Evolutionary conservation across 2,113 vertebrate genomes (phyloP).

Genomic region (cattle (Bos taurus)): ARS-UCD2.0 NC_037337.1:50396001-50396500

Average conservation of each 20-base stretch:
- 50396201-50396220: not conserved
- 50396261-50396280: not conserved
- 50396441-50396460: fast-evolving
- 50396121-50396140: not conserved
- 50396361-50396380: not conserved
- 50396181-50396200: not conserved
- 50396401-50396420: not conserved
- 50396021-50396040: not conserved
- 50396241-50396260: not conserved
- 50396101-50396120: not conserved
- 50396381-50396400: not conserved
- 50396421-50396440: too few relatives aligned
- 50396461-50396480: too few relatives aligned
- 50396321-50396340: not conserved
- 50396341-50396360: not conserved
- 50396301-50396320: not conserved
- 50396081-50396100: not conserved
- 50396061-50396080: not conserved
- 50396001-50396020: not conserved
- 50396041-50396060: not conserved
- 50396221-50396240: not conserved
- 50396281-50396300: not conserved
- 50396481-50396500: too few relatives aligned
- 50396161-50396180: not conserved
- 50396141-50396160: not conserved